These are phyloP conservation scores for Muschampia plurimacula DNA, from an alignment of 2,888 invertebrate genomes.

Conservation along the genomic window DNA sequence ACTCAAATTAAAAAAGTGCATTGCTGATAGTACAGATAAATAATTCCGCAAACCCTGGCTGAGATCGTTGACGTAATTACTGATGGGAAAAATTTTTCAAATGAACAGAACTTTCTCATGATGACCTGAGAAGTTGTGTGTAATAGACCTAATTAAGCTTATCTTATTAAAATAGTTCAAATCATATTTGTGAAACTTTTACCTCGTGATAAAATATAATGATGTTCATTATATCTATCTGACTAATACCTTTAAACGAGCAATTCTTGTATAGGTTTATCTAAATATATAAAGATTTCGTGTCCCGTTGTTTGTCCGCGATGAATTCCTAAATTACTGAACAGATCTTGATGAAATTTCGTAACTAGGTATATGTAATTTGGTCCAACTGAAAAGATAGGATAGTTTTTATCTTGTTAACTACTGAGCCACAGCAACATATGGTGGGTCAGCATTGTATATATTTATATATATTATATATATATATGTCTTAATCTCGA, in stretches of 20 bases:
- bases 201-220: neutral
- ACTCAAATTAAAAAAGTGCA: neutral
- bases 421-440: no score
- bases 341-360: no score
- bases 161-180: conserved; percentile 17
- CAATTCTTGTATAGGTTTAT: no score
- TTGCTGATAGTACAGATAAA: conserved; percentile 30
- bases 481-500: no score
- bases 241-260: neutral
- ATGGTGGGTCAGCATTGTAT: no score
- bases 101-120: conserved; percentile 35
- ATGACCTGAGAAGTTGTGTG: conserved; percentile 22
- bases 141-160: conserved; percentile 15
- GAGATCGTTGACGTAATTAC: conserved; percentile 33
- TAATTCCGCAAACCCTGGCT: conserved; percentile 18
- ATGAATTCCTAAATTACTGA: no score
- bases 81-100: conserved; percentile 29
- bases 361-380: no score
- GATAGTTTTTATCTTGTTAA: no score
- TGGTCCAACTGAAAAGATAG: no score
- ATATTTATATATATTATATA: no score
- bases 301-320: no score
- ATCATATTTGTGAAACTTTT: conserved; percentile 7
- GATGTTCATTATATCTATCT: neutral
- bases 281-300: no score